Base-by-base conservation (phyloP, 2,888 invertebrate species). In the Rotaria magnacalcarata region DNA sequence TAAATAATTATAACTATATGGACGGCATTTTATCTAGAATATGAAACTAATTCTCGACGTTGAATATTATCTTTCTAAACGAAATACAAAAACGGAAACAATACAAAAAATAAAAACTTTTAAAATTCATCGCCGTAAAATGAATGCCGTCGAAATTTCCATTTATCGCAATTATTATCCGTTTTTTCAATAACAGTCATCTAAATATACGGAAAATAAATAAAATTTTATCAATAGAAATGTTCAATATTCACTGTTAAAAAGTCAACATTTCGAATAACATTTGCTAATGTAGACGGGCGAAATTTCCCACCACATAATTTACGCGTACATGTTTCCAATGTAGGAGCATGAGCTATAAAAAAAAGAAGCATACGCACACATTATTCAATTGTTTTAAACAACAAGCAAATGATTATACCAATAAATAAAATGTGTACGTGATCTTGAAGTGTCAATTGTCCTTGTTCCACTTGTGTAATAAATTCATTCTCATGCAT, bases 291-390 rank as follows among this genome's bases (percentile, higher is more conserved):
- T 80, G 3, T 2, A 24, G 47, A 47, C 11, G 92, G 92, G 75
- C 94, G 93, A 8, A 94, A 93, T 85, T 92, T 91, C 84, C 93
- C 92, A 14, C 95, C 95, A 6, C 94, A 91, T 84, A 96, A 90
- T 89, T 94, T 94, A 85, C 94, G 92, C 0, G 95, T 94, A 89
- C 95, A 94, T 16, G 95, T 94, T 89, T 97, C 96, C 87, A 97
- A 91, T 0, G 96, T 95, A 0, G 95, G 94, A 0, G 96, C 96
- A 92, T 97, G 97, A 0, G 95, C 97, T 16, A 97, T 94, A 67
- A 50, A 54, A 54, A 54, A 54, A 54, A 52, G 14, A 60, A 60
- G 27, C 4, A 11, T 50, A 11, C 10, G 8, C 50, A 50, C 50
- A 50, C 34, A 34, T 58, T 5, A 58, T n/a, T 60, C n/a, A 3